Base-by-base conservation (phyloP, 2,888 invertebrate genomes). In the Proisotoma minuta region DNA sequence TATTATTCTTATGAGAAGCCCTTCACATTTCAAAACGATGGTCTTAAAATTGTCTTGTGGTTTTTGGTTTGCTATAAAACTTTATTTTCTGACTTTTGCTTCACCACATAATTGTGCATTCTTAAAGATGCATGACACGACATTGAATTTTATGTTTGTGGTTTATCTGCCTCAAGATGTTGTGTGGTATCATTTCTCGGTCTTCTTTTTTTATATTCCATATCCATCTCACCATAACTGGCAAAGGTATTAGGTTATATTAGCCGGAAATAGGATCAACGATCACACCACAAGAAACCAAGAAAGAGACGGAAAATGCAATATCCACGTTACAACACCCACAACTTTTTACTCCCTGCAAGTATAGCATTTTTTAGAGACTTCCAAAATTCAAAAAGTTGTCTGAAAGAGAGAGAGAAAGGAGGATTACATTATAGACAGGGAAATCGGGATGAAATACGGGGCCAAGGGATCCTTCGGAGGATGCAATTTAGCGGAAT, bases 221-320 rank as follows among this genome's bases (percentile, higher is more conserved):
- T n/a, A n/a, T n/a, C n/a, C n/a, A n/a, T n/a, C n/a, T n/a, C n/a
- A n/a, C n/a, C n/a, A n/a, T n/a, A n/a, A n/a, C 4, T 43, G 43
- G 20, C 43, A 43, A 43, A 43, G 43, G 43, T 43, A 43, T 43
- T 43, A 43, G 18, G 43, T 43, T 43, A 43, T 43, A 43, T 43
- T 43, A 43, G 43, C 18, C 43, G 43, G 43, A 43, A 43, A 43
- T 43, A 43, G 43, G 43, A 43, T 43, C 43, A 43, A 20, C 43
- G 43, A 43, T 43, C 43, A 43, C 43, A 43, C 43, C 43, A 43
- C 18, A 4, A 15, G 8, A 5, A 15, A 43, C 43, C 43, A 43
- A 43, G 5, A 43, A 5, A 15, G 20, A 12, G 8, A 15, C 43
- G 43, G 4, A n/a, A 5, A 15, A 20, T 12, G 18, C 43, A 15